A percentile compares a stretch with the other conserved stretches of the same genome.
Evolutionary conservation across 2,888 invertebrate genomes (phyloP).

Genomic region (Himalopsyche japonica): DNA sequence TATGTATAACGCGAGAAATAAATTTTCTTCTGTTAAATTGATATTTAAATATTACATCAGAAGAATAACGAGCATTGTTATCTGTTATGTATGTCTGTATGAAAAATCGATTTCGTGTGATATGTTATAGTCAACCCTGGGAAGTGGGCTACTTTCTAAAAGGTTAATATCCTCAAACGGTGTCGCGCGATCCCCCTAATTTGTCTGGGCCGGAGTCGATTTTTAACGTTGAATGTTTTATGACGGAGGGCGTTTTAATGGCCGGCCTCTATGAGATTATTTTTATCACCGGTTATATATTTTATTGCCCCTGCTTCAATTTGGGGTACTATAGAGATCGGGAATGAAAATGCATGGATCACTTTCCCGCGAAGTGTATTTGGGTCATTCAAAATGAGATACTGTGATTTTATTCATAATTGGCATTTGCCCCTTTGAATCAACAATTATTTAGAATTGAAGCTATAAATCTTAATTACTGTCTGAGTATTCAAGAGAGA

Average conservation of each 20-base stretch:
- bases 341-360: background rate
- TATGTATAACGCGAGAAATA: too few species aligned
- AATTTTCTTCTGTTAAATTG: too few species aligned
- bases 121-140: background rate
- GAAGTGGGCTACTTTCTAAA: background rate
- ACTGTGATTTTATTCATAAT: background rate
- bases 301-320: background rate
- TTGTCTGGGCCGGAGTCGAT: background rate
- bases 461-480: too few species aligned
- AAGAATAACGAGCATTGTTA: too few species aligned
- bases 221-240: background rate
- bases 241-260: background rate
- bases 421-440: background rate
- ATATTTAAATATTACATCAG: too few species aligned
- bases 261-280: background rate
- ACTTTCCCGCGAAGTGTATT: background rate
- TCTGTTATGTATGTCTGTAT: too few species aligned
- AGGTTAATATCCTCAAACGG: background rate
- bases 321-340: background rate
- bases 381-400: background rate
- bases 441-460: too few species aligned
- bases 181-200: background rate
- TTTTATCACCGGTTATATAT: background rate
- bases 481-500: too few species aligned
- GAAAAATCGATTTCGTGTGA: background rate